Percentiles rank a stretch among this genome's conserved stretches.
Conservation (phyloP, 2,113 vertebrate genomes). For the Pheucticus melanocephalus region DNA sequence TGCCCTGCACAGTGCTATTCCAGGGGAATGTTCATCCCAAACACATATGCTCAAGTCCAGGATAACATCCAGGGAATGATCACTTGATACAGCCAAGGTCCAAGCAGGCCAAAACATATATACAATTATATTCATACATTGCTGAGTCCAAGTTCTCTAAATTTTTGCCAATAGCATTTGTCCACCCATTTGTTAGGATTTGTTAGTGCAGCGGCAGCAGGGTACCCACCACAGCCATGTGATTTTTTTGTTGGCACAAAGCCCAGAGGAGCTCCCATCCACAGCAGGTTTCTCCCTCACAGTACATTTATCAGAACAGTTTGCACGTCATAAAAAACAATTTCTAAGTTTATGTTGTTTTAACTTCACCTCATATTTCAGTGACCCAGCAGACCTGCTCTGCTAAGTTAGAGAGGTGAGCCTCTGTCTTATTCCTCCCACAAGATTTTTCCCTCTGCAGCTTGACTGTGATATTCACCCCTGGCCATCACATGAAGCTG, state of each 20-base stretch:
- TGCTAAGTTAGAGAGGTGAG: not conserved
- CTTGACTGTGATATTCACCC: not conserved
- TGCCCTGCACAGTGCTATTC: not conserved
- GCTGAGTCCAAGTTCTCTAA: not conserved
- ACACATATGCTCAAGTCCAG: rapidly evolving
- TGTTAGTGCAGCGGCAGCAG: not conserved
- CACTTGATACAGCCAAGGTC: not conserved
- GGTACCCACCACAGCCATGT: not conserved
- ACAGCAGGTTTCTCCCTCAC: not conserved
- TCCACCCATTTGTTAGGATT: not conserved
- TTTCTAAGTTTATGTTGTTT: not conserved
- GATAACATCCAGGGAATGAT: not conserved
- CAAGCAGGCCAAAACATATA: not conserved
- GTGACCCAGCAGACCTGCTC: not conserved
- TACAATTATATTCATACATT: not conserved
- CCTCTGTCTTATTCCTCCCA: not conserved
- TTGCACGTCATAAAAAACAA: not conserved
- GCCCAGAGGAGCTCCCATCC: not conserved
- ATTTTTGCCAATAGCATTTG: not conserved
- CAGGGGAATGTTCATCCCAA: not conserved
- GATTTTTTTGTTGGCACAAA: not conserved
- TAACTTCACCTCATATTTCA: not conserved
- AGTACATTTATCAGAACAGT: not conserved
- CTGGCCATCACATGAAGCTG: not conserved
- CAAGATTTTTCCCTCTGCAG: not conserved